phyloP scores from a whole-genome alignment of 2,888 invertebrate genomes.

The Netelia fuscicornis region DNA sequence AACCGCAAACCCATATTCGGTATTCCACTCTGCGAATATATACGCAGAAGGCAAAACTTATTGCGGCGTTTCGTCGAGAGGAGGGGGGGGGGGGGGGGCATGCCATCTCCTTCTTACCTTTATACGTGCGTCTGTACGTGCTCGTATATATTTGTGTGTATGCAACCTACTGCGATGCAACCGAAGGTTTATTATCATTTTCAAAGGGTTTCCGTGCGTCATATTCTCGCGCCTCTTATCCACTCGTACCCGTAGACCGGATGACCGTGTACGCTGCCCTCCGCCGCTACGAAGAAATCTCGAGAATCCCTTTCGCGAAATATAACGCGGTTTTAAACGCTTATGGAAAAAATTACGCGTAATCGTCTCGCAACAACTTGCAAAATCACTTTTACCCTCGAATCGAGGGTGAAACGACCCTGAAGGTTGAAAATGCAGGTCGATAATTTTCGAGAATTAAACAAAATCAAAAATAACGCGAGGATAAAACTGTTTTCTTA shows the following conservation, averaged over 20 bases:
- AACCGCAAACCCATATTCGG: slow-evolving; percentile 69
- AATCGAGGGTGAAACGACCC: neutral
- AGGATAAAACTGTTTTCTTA: too few relatives aligned
- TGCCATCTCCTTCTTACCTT: slow-evolving; percentile 10
- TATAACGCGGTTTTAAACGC: slow-evolving; percentile 27
- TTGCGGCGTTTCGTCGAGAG: slow-evolving; percentile 42
- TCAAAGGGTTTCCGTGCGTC: slow-evolving; percentile 59
- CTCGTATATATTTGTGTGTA: slow-evolving; percentile 29
- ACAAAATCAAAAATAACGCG: too few relatives aligned
- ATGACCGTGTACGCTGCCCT: slow-evolving; percentile 27
- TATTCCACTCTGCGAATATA: slow-evolving; percentile 60
- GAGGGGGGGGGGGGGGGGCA: neutral
- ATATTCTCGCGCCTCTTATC: slow-evolving; percentile 38
- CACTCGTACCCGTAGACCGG: slow-evolving; percentile 21
- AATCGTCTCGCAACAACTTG: neutral
- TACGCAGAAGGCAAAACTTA: slow-evolving; percentile 59
- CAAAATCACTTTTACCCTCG: neutral
- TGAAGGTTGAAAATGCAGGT: too few relatives aligned
- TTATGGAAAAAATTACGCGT: neutral
- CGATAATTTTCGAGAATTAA: too few relatives aligned
- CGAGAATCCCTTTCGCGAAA: slow-evolving; percentile 28
- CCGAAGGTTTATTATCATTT: slow-evolving; percentile 67
- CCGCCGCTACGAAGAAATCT: neutral
- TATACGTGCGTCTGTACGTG: slow-evolving; percentile 4
- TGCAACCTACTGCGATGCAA: slow-evolving; percentile 8